These are phyloP conservation scores for Labia minor DNA, from an alignment of 2,888 invertebrate species.

Conservation along the genomic window DNA sequence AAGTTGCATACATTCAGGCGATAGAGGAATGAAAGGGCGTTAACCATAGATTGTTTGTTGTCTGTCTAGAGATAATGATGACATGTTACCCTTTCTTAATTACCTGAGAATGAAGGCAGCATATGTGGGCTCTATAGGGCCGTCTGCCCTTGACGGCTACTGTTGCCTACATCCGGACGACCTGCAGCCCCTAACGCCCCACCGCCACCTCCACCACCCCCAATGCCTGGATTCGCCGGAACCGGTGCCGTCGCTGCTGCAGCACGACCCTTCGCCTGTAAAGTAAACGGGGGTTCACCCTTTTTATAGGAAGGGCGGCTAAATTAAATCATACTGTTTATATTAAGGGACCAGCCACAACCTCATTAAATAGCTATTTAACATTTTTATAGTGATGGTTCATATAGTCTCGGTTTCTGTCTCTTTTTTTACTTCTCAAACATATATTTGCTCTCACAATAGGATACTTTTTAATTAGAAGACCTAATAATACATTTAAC, in stretches of 20 bases:
- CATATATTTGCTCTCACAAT: no score
- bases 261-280: not conserved
- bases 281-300: not conserved
- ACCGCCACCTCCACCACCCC: constrained; percentile 45
- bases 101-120: constrained; percentile 1
- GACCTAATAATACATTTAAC: no score
- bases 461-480: no score
- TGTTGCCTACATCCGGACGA: constrained; percentile 29
- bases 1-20: no score
- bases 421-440: not conserved
- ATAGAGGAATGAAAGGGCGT: no score
- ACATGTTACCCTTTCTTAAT: not conserved
- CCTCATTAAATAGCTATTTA: no score
- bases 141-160: not conserved
- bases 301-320: no score
- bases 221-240: constrained; percentile 38
- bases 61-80: not conserved
- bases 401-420: not conserved
- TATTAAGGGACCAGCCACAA: no score
- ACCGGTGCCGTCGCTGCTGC: constrained; percentile 32
- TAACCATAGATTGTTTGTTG: no score
- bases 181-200: constrained; percentile 43
- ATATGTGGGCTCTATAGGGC: not conserved
- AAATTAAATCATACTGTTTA: no score
- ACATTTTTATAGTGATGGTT: no score